A percentile compares a stretch with the other conserved stretches of the same genome.
phyloP scores from a whole-genome alignment of 2,888 invertebrate genomes.

The Himalopsyche anomala region DNA sequence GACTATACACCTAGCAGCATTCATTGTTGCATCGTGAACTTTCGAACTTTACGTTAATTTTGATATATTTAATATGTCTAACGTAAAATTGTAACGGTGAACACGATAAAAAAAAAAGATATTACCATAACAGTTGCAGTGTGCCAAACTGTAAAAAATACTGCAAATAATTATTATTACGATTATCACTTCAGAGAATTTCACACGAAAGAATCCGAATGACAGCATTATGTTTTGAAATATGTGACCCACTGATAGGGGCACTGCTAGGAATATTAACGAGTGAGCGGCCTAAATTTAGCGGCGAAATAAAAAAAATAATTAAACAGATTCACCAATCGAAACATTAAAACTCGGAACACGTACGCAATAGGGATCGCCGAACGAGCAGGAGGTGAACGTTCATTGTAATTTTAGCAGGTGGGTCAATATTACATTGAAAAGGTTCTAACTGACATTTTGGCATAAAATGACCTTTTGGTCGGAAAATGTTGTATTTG shows the following conservation, averaged over 20 bases:
- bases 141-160: slow-evolving; percentile 21
- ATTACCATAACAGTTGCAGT: slow-evolving; percentile 34
- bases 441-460: too few relatives aligned
- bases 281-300: background rate
- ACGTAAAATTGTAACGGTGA: slow-evolving; percentile 6
- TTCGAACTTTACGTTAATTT: too few relatives aligned
- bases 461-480: too few relatives aligned
- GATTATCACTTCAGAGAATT: slow-evolving; percentile 29
- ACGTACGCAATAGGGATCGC: background rate
- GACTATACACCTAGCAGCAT: too few relatives aligned
- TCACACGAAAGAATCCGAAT: slow-evolving; percentile 36
- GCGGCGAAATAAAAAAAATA: background rate
- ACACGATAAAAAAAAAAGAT: background rate
- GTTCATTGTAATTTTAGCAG: background rate
- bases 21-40: too few relatives aligned
- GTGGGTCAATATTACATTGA: background rate
- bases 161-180: slow-evolving; percentile 22
- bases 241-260: slow-evolving; percentile 11
- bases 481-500: too few relatives aligned
- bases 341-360: too few relatives aligned
- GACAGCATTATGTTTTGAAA: slow-evolving; percentile 11
- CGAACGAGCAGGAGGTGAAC: background rate
- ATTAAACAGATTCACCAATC: background rate
- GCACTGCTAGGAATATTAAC: background rate
- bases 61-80: background rate